These are phyloP conservation scores for Drosophila nasuta DNA, from an alignment of 1,140 invertebrate species.

Conservation along the genomic window DNA sequence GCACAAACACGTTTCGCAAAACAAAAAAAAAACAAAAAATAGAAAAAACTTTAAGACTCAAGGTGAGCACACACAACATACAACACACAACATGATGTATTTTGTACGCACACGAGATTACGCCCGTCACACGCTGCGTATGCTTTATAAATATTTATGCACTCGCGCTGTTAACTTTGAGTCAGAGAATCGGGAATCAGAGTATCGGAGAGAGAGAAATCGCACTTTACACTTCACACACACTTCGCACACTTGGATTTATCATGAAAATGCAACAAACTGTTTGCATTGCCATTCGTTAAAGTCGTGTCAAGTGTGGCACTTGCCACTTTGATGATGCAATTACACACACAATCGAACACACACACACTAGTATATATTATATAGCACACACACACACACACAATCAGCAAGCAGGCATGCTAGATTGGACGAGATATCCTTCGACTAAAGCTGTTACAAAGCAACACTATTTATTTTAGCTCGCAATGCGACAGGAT, in stretches of 20 bases:
- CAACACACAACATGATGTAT: too few species aligned
- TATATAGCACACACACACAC: background rate
- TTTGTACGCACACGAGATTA: conserved; percentile 4
- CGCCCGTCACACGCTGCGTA: conserved; percentile 65
- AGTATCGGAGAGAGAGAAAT: conserved; percentile 10
- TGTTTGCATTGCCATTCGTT: conserved; percentile 33
- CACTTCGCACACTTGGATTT: conserved; percentile 12
- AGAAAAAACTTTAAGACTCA: conserved; percentile 25
- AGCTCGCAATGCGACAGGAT: conserved; percentile 14
- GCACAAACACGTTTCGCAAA: conserved; percentile 26
- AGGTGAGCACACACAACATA: conserved; percentile 30
- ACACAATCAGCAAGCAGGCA: conserved; percentile 1
- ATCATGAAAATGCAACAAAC: conserved; percentile 15
- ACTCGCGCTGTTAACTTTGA: conserved; percentile 26
- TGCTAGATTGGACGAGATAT: background rate
- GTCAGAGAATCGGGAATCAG: conserved; percentile 24
- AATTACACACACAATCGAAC: conserved; percentile 51
- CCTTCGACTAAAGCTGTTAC: conserved; percentile 4
- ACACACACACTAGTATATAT: conserved; percentile 1
- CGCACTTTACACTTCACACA: conserved; percentile 17
- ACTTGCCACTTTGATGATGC: conserved; percentile 67
- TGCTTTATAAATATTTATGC: conserved; percentile 80
- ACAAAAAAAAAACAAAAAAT: too few species aligned
- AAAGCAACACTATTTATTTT: conserved; percentile 22
- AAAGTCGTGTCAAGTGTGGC: conserved; percentile 65